Evolutionary conservation across 1,140 invertebrate species (phyloP), one percentile per base, ranked within the genome.

Genomic region (Chrysopa pallens): DNA sequence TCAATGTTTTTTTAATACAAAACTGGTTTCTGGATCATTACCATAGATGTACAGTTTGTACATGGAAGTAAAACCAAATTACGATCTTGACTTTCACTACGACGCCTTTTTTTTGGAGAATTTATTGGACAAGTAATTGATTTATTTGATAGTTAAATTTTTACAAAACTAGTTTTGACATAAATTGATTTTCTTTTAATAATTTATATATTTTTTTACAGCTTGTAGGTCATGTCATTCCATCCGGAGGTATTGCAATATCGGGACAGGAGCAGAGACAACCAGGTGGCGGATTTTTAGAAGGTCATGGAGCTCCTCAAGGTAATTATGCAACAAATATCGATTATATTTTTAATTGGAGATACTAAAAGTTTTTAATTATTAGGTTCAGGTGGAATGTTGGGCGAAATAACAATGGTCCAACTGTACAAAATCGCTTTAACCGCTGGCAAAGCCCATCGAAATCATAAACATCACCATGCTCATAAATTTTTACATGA

Each of bases 381-480:
- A 53, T 13, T 56, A 73, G 74, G 69, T 23, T 67, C 73, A 42
- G 66, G 73, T 6, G 80, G 80, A 15, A 62, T 83, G 35, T 60
- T 82, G 14, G 81, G 82, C 8, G 81, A 87, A 63, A 55, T 85
- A 36, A 85, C 82, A 0, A 74, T 85, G 68, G 53, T 87, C 0
- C 78, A 85, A 54, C 56, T 87, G 1, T 85, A 85, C 56, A 72
- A 69, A 29, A 78, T 84, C 0, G 82, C 81, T 0, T 56, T 86
- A 31, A 80, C 78, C 1, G 81, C 81, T 1, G 82, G 82, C 0
- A 85, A 85, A 59, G 82, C 82, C 0, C 83, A 85, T 55, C 77
- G 74, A 41, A 80, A 84, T 52, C 82, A 85, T 58, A 85, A 85
- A 52, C 82, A 85, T 49, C 82, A 85, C 52, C 82, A 85, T 52